Base-by-base conservation (phyloP, 2,113 vertebrate species). In the Chlamydotis undulata region DNA sequence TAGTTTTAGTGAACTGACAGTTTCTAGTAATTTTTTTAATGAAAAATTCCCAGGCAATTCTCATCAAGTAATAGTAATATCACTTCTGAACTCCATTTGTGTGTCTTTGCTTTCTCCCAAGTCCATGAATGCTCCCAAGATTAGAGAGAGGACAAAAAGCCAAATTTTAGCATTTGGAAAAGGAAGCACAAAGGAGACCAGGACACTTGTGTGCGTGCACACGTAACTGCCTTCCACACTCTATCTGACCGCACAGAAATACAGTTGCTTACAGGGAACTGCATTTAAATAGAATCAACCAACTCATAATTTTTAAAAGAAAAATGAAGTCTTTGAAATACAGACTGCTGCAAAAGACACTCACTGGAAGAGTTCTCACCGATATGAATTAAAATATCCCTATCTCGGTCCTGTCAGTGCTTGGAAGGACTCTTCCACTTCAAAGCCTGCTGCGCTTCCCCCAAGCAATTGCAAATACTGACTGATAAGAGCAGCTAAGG, bases 141-240 rank as follows among this genome's bases (percentile, higher is more conserved):
- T 19, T 41, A 47, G 0, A 35, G 6, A 35, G 28, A 41, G 28
- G 22, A 45, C 7, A 53, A 7, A 67, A 86, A 68, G 11, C 1
- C 13, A 12, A 2, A 4, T 64, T 56, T 68, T 45, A 57, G 3
- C 41, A 22, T 50, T 80, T 24, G 50, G 45, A 37, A 84, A 49
- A 85, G 35, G 39, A 79, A 71, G 8, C 14, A 14, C 28, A 59
- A 1, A 0, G 55, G 28, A 69, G 90, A 65, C 1, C 28, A 67
- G 11, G 2, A 28, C 18, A 17, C 24, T 33, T 28, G 4, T 16
- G n/a, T 31, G 28, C 19, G 9, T 1, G 3, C 18, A 21, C 1
- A 7, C 1, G 1, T 47, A 78, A 6, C 12, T 16, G 21, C 4
- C 4, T 7, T 15, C 16, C 1, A 4, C n/a, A 0, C 22, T 9